phyloP scores from a whole-genome alignment of 2,113 vertebrate species.

The Limanda limanda region DNA sequence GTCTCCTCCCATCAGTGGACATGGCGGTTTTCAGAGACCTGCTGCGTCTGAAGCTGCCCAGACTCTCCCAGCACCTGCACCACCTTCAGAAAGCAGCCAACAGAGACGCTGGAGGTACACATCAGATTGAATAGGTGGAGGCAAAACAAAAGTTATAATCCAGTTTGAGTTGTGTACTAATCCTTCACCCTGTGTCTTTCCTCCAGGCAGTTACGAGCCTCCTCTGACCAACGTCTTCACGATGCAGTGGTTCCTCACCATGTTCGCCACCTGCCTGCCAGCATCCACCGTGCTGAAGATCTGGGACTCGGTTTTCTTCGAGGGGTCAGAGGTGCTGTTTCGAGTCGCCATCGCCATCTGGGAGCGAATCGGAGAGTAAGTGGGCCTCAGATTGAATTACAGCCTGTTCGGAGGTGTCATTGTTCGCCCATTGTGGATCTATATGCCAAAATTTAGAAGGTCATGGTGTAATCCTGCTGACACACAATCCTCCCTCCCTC shows the following conservation, averaged over 20 bases:
- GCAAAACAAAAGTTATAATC: neutral
- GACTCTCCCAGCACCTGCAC: constrained; percentile 78
- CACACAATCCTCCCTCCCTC: neutral
- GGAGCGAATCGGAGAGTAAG: constrained; percentile 96
- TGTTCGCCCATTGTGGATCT: no score
- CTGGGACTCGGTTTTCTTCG: constrained; percentile 98
- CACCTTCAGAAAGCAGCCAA: constrained; percentile 77
- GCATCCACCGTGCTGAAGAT: constrained; percentile 96
- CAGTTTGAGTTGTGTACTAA: neutral
- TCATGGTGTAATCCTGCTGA: no score
- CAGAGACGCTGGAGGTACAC: constrained; percentile 67
- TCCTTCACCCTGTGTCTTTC: neutral
- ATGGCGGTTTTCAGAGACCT: constrained; percentile 80
- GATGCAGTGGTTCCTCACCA: constrained; percentile 99
- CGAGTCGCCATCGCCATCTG: constrained; percentile 95
- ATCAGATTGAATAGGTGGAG: no score
- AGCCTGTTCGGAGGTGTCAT: neutral
- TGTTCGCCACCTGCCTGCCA: constrained; percentile 98
- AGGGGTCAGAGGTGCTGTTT: constrained; percentile 96
- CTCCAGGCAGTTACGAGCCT: constrained; percentile 94
- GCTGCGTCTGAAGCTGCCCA: constrained; percentile 76
- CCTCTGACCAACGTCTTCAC: constrained; percentile 98
- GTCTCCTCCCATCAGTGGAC: constrained; percentile 64
- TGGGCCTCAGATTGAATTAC: constrained; percentile 26
- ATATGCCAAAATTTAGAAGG: no score